A percentile compares a stretch with the other conserved stretches of the same genome.
phyloP scores from a whole-genome alignment of 2,797 vertebrate species.

The Gallirallus australis region DNA sequence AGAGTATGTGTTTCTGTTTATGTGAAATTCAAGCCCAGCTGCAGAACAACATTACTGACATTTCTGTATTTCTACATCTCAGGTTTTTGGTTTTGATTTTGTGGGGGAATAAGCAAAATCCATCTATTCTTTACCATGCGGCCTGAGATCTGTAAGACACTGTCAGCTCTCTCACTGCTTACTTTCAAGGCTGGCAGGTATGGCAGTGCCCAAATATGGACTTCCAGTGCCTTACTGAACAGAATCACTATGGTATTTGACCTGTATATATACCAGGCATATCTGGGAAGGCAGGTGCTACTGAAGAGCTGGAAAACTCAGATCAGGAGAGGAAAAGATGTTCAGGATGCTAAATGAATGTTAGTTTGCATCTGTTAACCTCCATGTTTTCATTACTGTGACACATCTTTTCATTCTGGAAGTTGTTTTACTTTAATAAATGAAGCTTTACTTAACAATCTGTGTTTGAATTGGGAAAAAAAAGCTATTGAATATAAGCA shows the following conservation, averaged over 20 bases:
- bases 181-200: not conserved
- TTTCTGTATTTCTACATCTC: not conserved
- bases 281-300: not conserved
- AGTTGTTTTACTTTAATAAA: not conserved
- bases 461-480: constrained; percentile 3
- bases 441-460: not conserved
- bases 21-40: not conserved
- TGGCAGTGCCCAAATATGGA: not conserved
- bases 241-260: not conserved
- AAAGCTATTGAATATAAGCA: not conserved
- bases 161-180: not conserved
- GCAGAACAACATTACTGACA: constrained; percentile 5
- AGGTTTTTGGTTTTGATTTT: not conserved
- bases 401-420: not conserved
- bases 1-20: not conserved
- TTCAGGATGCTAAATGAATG: not conserved
- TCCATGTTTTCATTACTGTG: not conserved
- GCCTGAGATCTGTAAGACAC: not conserved
- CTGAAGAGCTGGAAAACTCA: not conserved
- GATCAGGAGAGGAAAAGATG: not conserved
- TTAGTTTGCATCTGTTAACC: not conserved
- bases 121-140: not conserved
- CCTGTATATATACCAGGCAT: not conserved
- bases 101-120: not conserved
- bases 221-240: not conserved